phyloP scores from a whole-genome alignment of 2,113 vertebrate species.

The Heterotis niloticus region DNA sequence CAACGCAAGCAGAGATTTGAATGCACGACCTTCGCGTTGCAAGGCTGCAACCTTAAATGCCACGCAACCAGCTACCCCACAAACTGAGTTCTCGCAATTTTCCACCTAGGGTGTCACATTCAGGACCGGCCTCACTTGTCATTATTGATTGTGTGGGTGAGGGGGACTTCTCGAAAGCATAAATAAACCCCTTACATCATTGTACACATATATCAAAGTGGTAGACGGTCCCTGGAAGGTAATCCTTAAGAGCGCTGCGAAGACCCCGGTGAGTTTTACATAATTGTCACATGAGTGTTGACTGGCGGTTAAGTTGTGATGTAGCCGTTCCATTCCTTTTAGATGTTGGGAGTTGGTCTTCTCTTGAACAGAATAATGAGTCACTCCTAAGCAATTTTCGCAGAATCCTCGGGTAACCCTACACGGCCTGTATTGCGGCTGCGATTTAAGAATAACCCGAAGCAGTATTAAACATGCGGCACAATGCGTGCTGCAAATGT shows the following conservation, averaged over 20 bases:
- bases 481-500: constrained; percentile 13
- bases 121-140: not conserved
- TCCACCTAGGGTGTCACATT: not conserved
- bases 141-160: not conserved
- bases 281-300: not conserved
- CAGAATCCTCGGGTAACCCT: constrained; percentile 17
- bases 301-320: not conserved
- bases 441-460: constrained; percentile 17
- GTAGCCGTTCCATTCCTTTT: not conserved
- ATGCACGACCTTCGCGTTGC: too few relatives aligned
- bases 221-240: not conserved
- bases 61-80: not conserved
- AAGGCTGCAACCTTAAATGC: too few relatives aligned
- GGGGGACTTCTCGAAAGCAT: not conserved
- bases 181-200: not conserved
- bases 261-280: not conserved
- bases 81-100: not conserved
- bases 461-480: constrained; percentile 12
- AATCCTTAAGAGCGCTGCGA: constrained; percentile 5
- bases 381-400: constrained; percentile 35
- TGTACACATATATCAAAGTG: not conserved
- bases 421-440: constrained; percentile 21
- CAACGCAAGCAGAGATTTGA: too few relatives aligned
- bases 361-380: constrained; percentile 27
- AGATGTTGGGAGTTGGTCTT: not conserved